Evolutionary conservation across 2,888 invertebrate species (phyloP).

Genomic region (Rhagonycha fulva): DNA sequence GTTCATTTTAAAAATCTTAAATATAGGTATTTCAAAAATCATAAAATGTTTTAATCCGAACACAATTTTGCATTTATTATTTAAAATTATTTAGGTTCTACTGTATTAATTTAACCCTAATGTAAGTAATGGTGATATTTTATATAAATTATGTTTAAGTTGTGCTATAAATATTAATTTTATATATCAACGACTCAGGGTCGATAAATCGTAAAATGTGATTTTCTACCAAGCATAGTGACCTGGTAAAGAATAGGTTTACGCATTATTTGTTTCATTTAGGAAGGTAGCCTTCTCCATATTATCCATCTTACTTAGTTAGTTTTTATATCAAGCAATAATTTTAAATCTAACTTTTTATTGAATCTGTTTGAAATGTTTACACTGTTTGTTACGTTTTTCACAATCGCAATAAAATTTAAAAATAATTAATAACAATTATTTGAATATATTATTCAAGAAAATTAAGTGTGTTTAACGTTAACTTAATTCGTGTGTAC

Average conservation of each 20-base stretch:
- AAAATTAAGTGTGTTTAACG: not conserved
- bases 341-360: not conserved
- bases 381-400: not conserved
- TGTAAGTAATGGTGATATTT: not conserved
- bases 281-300: not conserved
- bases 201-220: not conserved
- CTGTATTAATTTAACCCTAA: no score
- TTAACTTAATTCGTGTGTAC: not conserved
- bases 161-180: not conserved
- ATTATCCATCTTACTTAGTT: not conserved
- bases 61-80: no score
- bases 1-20: no score
- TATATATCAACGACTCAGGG: not conserved
- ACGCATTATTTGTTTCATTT: not conserved
- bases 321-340: not conserved
- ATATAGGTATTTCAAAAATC: no score
- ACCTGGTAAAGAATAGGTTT: not conserved
- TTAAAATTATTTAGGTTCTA: no score
- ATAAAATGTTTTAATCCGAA: no score
- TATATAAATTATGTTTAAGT: not conserved
- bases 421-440: not conserved
- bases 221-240: not conserved
- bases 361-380: not conserved
- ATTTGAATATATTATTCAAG: not conserved
- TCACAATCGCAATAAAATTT: no score